Evolutionary conservation across 1,140 invertebrate genomes (phyloP), one percentile per base, ranked within the genome.

Genomic region (Campoletis sonorensis): DNA sequence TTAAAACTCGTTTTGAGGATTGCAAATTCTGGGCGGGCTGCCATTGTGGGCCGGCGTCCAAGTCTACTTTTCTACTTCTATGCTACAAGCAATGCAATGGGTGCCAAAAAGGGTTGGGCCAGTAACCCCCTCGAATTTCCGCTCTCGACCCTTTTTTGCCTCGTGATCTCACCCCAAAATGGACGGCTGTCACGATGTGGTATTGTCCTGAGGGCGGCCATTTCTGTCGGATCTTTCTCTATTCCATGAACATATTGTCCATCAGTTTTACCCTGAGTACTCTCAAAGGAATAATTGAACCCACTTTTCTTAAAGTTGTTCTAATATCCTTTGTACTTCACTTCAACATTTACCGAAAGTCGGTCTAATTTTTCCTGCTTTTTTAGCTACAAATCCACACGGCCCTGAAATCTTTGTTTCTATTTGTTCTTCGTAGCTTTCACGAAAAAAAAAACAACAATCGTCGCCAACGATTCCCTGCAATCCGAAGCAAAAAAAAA

Each of bases 101-200:
- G 15, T 30, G 67, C 30, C 15, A 70, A 70, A 75, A 75, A 75
- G 72, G 72, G 72, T 75, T 75, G 72, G 49, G 49, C 72, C 72
- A 75, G 15, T n/a, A 49, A 54, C 49, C 45, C 23, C 40, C 27
- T 54, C 49, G 37, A 49, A 30, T 75, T 15, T 49, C 10, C 49
- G 21, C 26, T 58, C 51, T n/a, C 51, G n/a, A 33, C 27, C 67
- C 67, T 26, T 64, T 64, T 64, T 61, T 64, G 8, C n/a, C 61
- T 23, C 67, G 30, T 33, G 51, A 37, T 37, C 58, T 61, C 76
- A 78, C 76, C 37, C 61, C 58, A 61, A 78, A 78, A 78, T 67
- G 61, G 76, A 78, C 58, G 76, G 26, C 58, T 78, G 61, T 27
- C 27, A 30, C 54, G 30, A 45, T 67, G 37, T 21, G 21, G 37